Conservation (phyloP, 2,888 invertebrate genomes). For the Plagiodera versicolora region DNA sequence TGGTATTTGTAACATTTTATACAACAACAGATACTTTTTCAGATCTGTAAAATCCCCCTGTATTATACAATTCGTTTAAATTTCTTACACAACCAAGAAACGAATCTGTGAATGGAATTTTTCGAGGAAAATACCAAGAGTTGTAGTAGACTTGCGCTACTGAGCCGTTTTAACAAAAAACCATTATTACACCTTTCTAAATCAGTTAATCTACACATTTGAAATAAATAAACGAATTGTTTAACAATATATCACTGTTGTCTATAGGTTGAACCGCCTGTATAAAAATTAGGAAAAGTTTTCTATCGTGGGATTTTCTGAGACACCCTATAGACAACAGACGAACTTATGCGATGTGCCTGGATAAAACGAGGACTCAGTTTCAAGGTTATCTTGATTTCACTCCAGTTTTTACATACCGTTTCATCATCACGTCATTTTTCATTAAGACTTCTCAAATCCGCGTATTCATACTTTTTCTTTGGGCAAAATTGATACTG, state of each 20-base stretch:
- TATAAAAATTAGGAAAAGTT: constrained; percentile 8
- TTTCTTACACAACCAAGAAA: background rate
- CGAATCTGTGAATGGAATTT: background rate
- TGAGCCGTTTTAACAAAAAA: background rate
- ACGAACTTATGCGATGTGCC: background rate
- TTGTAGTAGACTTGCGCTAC: too few relatives aligned
- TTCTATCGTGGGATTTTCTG: background rate
- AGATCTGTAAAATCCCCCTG: constrained; percentile 15
- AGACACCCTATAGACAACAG: constrained; percentile 4
- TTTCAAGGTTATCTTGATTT: background rate
- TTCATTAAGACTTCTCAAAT: too few relatives aligned
- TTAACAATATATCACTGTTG: background rate
- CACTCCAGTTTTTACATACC: too few relatives aligned
- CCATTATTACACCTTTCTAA: background rate
- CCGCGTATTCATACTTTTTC: too few relatives aligned
- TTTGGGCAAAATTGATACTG: too few relatives aligned
- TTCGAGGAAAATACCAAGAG: background rate
- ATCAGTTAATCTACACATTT: background rate
- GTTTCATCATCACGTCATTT: too few relatives aligned
- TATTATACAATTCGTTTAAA: constrained; percentile 18
- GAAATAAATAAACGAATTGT: background rate
- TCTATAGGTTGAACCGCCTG: constrained; percentile 9
- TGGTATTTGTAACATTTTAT: constrained; percentile 32
- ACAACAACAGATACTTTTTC: constrained; percentile 32
- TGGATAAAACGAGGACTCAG: background rate